These are phyloP conservation scores for Pollenia amentaria DNA, from an alignment of 2,888 invertebrate genomes.

Conservation along the genomic window DNA sequence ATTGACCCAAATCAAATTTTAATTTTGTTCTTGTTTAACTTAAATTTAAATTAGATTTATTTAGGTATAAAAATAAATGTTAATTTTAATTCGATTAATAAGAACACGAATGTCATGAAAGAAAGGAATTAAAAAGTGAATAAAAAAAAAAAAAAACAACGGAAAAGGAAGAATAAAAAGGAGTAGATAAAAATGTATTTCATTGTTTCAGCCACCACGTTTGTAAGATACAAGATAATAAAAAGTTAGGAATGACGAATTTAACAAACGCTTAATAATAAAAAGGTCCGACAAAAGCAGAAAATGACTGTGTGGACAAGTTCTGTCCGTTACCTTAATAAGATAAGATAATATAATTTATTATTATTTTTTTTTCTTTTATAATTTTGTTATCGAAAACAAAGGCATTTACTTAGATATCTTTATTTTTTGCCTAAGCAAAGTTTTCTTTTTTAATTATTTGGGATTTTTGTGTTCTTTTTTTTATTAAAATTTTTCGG, in stretches of 20 bases:
- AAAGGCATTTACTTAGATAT: no score
- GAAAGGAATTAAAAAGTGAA: background rate
- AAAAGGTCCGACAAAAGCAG: background rate
- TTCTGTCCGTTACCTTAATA: conserved; percentile 9
- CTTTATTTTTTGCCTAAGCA: background rate
- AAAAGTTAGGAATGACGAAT: background rate
- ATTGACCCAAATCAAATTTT: conserved; percentile 72
- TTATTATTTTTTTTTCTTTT: conserved; percentile 12
- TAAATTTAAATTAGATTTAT: conserved; percentile 64
- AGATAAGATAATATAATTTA: conserved; percentile 12
- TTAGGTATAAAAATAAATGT: conserved; percentile 66
- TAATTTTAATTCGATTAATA: conserved; percentile 68
- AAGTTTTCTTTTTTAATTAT: background rate
- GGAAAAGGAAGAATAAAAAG: background rate
- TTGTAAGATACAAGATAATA: no score
- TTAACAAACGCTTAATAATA: background rate
- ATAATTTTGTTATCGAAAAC: conserved; percentile 7
- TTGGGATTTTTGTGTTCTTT: background rate
- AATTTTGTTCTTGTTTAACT: conserved; percentile 54
- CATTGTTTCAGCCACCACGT: background rate
- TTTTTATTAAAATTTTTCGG: background rate
- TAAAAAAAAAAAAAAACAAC: background rate
- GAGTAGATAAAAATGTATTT: background rate
- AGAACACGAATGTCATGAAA: background rate
- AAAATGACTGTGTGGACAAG: conserved; percentile 2